These are phyloP conservation scores for Helicoverpa assulta DNA, from an alignment of 2,888 invertebrate species.

Conservation along the genomic window DNA sequence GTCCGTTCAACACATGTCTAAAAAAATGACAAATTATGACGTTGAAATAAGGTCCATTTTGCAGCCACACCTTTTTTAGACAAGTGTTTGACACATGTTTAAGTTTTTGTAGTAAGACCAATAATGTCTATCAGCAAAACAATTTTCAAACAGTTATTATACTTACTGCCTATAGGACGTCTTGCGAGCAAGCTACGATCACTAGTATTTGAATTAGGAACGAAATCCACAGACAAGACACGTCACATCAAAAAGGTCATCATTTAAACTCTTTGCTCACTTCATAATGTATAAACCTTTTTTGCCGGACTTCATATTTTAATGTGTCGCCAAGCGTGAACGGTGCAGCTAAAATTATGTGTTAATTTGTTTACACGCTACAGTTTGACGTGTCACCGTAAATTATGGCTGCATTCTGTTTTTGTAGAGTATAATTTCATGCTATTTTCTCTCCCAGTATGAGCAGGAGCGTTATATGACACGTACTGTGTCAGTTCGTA, in stretches of 20 bases:
- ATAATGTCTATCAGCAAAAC: no score
- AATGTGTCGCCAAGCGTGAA: slow-evolving; percentile 40
- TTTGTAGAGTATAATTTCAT: slow-evolving; percentile 52
- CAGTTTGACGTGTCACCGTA: slow-evolving; percentile 54
- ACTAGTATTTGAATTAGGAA: background rate
- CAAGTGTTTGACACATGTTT: no score
- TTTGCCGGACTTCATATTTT: slow-evolving; percentile 45
- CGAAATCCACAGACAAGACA: background rate
- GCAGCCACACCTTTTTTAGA: no score
- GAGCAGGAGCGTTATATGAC: slow-evolving; percentile 27
- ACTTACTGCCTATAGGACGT: no score
- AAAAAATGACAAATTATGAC: no score
- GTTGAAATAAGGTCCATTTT: no score
- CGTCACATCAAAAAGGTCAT: background rate
- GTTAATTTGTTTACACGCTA: slow-evolving; percentile 57
- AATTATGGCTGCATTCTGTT: slow-evolving; percentile 52
- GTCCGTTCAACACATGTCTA: no score
- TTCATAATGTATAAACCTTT: slow-evolving; percentile 18
- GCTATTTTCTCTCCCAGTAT: slow-evolving; percentile 44
- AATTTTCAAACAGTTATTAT: no score
- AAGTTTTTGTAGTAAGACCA: no score
- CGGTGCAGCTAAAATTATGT: slow-evolving; percentile 58
- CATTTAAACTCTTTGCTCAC: background rate
- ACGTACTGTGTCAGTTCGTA: slow-evolving; percentile 14
- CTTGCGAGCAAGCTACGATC: no score